These are phyloP conservation scores for Pampus argenteus DNA, from an alignment of 2,797 vertebrate genomes.

Conservation along the genomic window DNA sequence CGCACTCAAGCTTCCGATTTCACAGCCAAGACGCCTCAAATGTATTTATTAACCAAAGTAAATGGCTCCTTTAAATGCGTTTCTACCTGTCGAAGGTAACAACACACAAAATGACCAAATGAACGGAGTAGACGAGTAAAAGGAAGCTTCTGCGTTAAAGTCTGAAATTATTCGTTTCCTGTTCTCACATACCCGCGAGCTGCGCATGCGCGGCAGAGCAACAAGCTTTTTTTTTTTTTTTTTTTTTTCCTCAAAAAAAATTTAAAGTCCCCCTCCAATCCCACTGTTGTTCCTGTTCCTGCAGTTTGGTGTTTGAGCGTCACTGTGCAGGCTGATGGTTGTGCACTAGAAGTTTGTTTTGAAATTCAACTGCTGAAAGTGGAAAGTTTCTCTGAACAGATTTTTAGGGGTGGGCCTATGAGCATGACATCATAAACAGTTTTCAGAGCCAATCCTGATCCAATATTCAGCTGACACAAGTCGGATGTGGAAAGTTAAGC, in stretches of 20 bases:
- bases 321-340: background rate
- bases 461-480: too few species aligned
- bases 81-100: background rate
- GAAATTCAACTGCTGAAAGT: background rate
- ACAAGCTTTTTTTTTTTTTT: conserved; percentile 60
- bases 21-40: conserved; percentile 5
- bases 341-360: background rate
- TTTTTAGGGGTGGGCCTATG: background rate
- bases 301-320: background rate
- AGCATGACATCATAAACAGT: background rate
- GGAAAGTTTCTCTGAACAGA: background rate
- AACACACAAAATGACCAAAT: conserved; percentile 4
- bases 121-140: conserved; percentile 8
- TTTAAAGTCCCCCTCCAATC: background rate
- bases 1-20: conserved; percentile 29
- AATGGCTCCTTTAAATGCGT: background rate
- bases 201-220: conserved; percentile 75
- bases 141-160: conserved; percentile 33
- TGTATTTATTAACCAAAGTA: background rate
- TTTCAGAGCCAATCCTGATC: background rate
- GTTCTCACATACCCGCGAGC: conserved; percentile 44
- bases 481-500: too few species aligned
- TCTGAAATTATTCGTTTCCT: conserved; percentile 71
- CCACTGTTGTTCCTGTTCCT: background rate
- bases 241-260: background rate